Conservation (phyloP, 2,888 invertebrate genomes). For the Dendrolimus pini region DNA sequence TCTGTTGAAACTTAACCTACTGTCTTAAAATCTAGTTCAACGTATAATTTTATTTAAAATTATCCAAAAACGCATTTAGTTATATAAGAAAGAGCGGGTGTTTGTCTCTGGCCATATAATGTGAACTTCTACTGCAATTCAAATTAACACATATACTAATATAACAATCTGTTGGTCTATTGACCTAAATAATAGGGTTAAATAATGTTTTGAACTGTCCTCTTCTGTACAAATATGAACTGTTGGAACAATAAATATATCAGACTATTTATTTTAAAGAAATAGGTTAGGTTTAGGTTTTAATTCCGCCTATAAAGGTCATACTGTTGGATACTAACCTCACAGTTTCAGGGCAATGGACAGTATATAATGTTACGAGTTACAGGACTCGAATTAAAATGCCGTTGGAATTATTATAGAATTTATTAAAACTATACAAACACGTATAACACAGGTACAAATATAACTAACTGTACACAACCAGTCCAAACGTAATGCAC, state of each 20-base stretch:
- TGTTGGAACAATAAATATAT: no score
- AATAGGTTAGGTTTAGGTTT: no score
- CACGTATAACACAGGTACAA: no score
- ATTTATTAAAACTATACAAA: no score
- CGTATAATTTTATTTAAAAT: not conserved
- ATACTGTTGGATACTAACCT: not conserved
- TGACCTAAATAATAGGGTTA: not conserved
- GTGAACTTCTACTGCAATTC: not conserved
- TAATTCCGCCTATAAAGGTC: not conserved
- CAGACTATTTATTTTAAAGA: no score
- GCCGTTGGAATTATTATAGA: no score
- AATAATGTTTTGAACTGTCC: no score
- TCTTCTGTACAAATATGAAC: no score
- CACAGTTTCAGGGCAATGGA: not conserved
- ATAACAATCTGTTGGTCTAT: not conserved
- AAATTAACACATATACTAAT: not conserved
- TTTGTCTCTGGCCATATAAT: not conserved
- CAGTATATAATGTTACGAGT: no score
- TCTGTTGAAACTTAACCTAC: not conserved
- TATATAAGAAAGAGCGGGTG: constrained; percentile 6
- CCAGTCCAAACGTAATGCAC: no score
- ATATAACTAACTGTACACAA: no score
- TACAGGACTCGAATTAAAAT: no score
- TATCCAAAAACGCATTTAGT: constrained; percentile 18
- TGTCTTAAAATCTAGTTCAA: not conserved